Evolutionary conservation across 2,888 invertebrate species (phyloP), one percentile per base, ranked within the genome.

Genomic region (Eulithis prunata): DNA sequence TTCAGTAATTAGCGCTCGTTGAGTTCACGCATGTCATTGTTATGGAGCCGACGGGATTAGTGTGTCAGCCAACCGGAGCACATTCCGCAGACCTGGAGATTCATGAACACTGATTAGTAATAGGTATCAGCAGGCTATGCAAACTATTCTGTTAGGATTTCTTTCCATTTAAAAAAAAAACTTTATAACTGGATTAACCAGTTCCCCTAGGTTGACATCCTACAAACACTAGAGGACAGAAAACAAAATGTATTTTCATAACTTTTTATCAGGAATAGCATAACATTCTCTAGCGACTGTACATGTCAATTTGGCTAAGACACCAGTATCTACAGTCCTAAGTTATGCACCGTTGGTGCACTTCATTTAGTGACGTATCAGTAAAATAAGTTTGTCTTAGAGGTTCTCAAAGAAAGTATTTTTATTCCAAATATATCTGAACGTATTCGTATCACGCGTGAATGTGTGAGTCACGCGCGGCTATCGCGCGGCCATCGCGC

Each of bases 21-120:
- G 69, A 57, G 62, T 62, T 64, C 43, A 49, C 68, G 71, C 71
- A 70, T 70, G 72, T 71, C 72, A 69, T 72, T 67, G 70, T 68
- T 21, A 52, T 64, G 62, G 60, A 56, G 57, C 60, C 41, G 60
- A 36, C 21, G 36, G 59, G 60, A 58, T 52, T 36, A 47, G 60
- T 55, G 49, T 21, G 54, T 51, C 49, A 56, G 36, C 55, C 59
- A 56, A 60, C 56, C 64, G 21, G 59, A n/a, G 13, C 49, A 4
- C 59, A 36, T 6, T 49, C 11, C 8, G 4, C 45, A 7, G 63
- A 58, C 58, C 58, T 58, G 58, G 14, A 28, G 10, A n/a, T 46
- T 41, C 46, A 57, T 62, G n/a, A 49, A 41, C 5, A 43, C 52
- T 51, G n/a, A 43, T 59, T 21, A 41, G 14, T 21, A 32, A n/a